Conservation (phyloP, 2,797 vertebrate species). For the Cuniculus paca region DNA sequence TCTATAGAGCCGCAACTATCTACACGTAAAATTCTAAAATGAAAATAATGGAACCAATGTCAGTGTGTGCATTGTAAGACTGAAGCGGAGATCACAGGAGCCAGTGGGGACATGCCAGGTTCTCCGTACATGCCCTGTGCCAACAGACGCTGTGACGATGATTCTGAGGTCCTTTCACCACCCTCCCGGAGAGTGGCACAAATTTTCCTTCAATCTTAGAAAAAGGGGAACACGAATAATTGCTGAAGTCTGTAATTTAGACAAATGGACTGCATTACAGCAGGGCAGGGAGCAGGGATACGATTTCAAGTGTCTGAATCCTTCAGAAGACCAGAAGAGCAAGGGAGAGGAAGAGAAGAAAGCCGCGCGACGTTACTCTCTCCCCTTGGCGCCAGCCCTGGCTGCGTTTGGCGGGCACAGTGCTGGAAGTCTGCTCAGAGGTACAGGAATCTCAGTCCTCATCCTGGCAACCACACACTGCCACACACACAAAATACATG, state of each 20-base stretch:
- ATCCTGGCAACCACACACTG: slow-evolving; percentile 80
- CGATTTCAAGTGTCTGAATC: slow-evolving; percentile 69
- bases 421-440: slow-evolving; percentile 82
- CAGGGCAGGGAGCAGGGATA: slow-evolving; percentile 65
- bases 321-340: slow-evolving; percentile 60
- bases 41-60: background rate
- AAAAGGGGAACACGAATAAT: slow-evolving; percentile 60
- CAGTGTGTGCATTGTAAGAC: rapidly evolving
- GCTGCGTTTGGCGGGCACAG: slow-evolving; percentile 83
- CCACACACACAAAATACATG: slow-evolving; percentile 78
- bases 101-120: rapidly evolving
- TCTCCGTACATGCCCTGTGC: background rate
- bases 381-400: slow-evolving; percentile 83
- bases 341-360: slow-evolving; percentile 29
- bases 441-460: slow-evolving; percentile 83
- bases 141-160: background rate
- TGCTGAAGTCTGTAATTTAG: slow-evolving; percentile 85
- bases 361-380: slow-evolving; percentile 81
- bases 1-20: background rate
- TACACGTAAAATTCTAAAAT: background rate
- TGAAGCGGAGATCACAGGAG: too few relatives aligned
- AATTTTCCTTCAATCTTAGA: slow-evolving; percentile 68
- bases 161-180: slow-evolving; percentile 46
- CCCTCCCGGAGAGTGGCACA: slow-evolving; percentile 20
- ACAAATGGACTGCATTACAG: slow-evolving; percentile 84